A percentile compares a stretch with the other conserved stretches of the same genome.
Evolutionary conservation across 2,797 vertebrate species (phyloP).

Genomic region (Coregonus suidteri): DNA sequence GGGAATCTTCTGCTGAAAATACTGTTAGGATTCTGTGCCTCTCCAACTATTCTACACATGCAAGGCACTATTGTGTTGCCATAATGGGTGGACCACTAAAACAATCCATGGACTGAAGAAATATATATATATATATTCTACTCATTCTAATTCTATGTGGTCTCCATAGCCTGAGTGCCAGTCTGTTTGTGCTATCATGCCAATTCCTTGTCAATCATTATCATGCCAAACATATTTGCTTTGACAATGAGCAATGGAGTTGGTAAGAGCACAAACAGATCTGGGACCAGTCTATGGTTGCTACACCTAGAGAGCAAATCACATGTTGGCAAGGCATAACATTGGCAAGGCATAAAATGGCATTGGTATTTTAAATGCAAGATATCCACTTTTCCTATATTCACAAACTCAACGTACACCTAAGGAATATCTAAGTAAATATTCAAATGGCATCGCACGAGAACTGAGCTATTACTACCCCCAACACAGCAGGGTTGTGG

Average conservation of each 20-base stretch:
- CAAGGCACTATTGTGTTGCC: background rate
- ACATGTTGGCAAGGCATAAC: background rate
- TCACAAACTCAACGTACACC: background rate
- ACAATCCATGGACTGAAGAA: background rate
- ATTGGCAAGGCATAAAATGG: background rate
- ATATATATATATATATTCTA: no score
- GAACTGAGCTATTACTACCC: no score
- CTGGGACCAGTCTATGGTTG: background rate
- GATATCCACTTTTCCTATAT: no score
- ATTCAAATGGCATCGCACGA: background rate
- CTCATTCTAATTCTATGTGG: no score
- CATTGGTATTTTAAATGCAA: background rate
- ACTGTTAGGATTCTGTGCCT: background rate
- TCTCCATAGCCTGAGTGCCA: conserved; percentile 7
- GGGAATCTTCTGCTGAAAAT: background rate
- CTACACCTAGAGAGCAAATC: background rate
- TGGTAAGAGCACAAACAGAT: background rate
- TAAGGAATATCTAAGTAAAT: background rate
- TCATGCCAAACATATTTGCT: background rate
- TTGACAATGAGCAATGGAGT: background rate
- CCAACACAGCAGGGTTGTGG: no score
- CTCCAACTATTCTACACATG: background rate
- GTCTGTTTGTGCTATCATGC: conserved; percentile 39
- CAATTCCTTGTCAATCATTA: background rate
- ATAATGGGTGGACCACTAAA: background rate